Conservation (phyloP, 2,113 vertebrate species). For the Delphinapterus leucas region DNA sequence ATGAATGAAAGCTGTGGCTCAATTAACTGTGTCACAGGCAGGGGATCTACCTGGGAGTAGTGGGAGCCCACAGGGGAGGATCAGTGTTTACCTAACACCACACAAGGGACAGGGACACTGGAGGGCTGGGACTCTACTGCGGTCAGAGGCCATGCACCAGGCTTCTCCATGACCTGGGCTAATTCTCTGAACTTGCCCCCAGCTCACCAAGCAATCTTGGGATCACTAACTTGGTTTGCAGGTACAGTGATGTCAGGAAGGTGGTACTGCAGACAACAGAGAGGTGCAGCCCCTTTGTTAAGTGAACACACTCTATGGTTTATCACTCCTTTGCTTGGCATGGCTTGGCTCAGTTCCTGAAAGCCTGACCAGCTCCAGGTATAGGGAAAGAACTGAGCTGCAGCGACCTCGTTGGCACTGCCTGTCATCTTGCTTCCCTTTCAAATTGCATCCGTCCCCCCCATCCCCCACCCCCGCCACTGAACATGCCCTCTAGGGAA, state of each 20-base stretch:
- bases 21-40: too few relatives aligned
- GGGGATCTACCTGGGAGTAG: too few relatives aligned
- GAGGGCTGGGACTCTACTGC: too few relatives aligned
- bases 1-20: too few relatives aligned
- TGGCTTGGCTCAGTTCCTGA: neutral
- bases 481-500: neutral
- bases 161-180: neutral
- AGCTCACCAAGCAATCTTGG: neutral
- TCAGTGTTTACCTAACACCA: too few relatives aligned
- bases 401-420: accelerated
- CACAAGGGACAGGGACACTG: too few relatives aligned
- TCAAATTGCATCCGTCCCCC: neutral
- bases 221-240: neutral
- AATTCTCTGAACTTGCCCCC: neutral
- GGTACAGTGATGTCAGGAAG: neutral
- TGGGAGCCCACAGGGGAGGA: too few relatives aligned
- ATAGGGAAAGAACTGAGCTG: neutral
- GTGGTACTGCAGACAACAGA: neutral
- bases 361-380: neutral
- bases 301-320: neutral
- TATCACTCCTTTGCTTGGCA: neutral
- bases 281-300: neutral
- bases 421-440: neutral
- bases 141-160: neutral
- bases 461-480: too few relatives aligned